A percentile compares a stretch with the other conserved stretches of the same genome.
phyloP scores from a whole-genome alignment of 2,113 vertebrate genomes.

The Brevimyrus niger region DNA sequence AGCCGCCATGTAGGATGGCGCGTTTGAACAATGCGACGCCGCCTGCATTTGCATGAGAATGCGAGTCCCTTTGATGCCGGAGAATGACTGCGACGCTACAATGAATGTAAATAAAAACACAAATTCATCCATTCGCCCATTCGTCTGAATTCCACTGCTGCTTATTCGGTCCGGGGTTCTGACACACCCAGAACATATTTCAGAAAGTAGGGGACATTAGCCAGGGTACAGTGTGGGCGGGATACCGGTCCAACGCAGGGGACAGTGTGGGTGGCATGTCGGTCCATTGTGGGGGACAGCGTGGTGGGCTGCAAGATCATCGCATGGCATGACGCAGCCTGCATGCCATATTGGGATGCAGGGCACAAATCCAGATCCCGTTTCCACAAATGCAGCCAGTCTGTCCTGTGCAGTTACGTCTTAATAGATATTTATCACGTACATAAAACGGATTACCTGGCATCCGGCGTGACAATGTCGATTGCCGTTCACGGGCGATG shows the following conservation, averaged over 20 bases:
- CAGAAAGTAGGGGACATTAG: background rate
- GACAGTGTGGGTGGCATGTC: background rate
- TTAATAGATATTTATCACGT: background rate
- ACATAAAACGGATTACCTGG: background rate
- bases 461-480: background rate
- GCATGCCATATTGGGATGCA: background rate
- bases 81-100: background rate
- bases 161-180: background rate
- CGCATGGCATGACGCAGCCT: background rate
- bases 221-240: background rate
- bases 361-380: background rate
- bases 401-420: background rate
- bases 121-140: background rate
- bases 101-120: background rate
- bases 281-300: background rate
- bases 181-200: background rate
- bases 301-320: background rate
- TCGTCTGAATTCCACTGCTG: background rate
- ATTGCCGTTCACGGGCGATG: background rate
- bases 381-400: background rate
- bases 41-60: background rate
- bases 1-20: background rate
- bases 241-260: background rate
- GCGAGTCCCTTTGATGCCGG: background rate
- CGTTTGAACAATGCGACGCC: background rate